Evolutionary conservation across 2,113 vertebrate genomes (phyloP).

Genomic region (Carassius carassius): DNA sequence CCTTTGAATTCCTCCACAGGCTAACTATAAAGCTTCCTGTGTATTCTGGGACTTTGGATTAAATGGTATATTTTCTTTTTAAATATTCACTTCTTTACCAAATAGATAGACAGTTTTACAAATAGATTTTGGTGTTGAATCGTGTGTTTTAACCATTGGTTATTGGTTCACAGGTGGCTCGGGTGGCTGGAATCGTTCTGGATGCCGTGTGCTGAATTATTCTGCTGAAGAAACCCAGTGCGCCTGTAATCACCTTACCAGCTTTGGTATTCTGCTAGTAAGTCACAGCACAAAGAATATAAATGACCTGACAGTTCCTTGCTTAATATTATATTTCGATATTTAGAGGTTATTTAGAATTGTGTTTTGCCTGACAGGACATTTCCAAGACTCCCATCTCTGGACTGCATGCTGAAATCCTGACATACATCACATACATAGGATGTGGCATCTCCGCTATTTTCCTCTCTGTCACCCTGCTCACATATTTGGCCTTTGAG

Average conservation of each 20-base stretch:
- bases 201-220: constrained; percentile 79
- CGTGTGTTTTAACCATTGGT: neutral
- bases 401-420: constrained; percentile 76
- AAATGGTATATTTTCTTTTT: constrained; percentile 78
- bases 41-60: constrained; percentile 87
- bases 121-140: neutral
- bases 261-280: constrained; percentile 92
- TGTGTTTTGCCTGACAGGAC: constrained; percentile 72
- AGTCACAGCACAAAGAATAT: constrained; percentile 38
- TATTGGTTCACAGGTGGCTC: constrained; percentile 71
- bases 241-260: constrained; percentile 91
- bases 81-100: neutral
- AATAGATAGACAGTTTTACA: neutral
- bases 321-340: neutral
- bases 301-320: neutral
- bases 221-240: constrained; percentile 82
- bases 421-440: constrained; percentile 93
- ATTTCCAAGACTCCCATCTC: constrained; percentile 69
- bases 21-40: constrained; percentile 75
- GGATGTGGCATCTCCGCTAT: constrained; percentile 94
- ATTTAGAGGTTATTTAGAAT: neutral
- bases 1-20: constrained; percentile 68
- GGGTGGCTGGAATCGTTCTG: constrained; percentile 87
- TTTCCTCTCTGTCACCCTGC: constrained; percentile 91
- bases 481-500: constrained; percentile 95